Base-by-base conservation (phyloP, 2,113 vertebrate species). In the Spea bombifrons region DNA sequence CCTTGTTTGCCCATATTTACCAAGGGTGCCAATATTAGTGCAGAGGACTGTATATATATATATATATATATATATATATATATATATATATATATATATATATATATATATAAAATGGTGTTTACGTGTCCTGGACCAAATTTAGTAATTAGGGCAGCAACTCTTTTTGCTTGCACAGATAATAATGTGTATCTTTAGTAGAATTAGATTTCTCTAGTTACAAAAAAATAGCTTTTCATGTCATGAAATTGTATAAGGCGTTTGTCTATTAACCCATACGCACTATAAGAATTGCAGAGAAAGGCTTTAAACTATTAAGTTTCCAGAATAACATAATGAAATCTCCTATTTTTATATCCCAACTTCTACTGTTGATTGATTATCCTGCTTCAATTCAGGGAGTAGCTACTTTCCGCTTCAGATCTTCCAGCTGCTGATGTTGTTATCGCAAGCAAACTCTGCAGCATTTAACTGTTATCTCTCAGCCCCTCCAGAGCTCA, bases 51-150 rank as follows among this genome's bases (percentile, higher is more conserved):
- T 84, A 63, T 82, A 82, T 84, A 78, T 81, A 57, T 49, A 80
- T 73, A 74, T 61, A 63, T 84, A 63, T 82, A 82, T 84, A 78
- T 81, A 57, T 49, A 80, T 73, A 74, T 72, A 63, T 84, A 63
- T 82, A 82, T 84, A 78, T 81, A 57, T 49, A 80, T 73, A 74
- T 30, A 75, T 44, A 82, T 81, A 76, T 47, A 82, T 76, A 63
- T 84, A 63, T 82, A 82, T 84, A 78, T 81, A 57, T 49, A 80
- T 73, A 74, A 46, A 75, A 53, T 53, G 7, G 2, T 30, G 1
- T 30, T 30, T 30, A 30, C 30, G 1, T 30, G 30, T 2, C 30
- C 30, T 30, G 30, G 30, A 30, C 30, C 30, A 30, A 30, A 30
- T 30, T 30, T 30, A 30, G 1, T 30, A 30, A 30, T 30, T 30